Evolutionary conservation across 2,113 vertebrate species (phyloP), one percentile per base, ranked within the genome.

Genomic region (Halcyon malimbica): DNA sequence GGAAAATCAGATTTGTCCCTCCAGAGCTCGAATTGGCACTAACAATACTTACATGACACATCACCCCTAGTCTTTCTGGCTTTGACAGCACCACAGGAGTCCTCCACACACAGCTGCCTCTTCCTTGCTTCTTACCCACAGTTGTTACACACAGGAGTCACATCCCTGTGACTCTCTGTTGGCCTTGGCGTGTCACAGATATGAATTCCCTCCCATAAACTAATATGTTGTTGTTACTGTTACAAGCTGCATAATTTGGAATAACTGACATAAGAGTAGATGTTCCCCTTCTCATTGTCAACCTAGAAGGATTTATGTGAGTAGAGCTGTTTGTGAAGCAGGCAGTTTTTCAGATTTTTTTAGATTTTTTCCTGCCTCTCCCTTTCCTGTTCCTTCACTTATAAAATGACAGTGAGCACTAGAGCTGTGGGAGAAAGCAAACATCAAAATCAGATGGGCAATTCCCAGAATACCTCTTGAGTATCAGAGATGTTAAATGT

Each of bases 161-260:
- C 31, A 28, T 5, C 51, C 31, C 74, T 25, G 41, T 15, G 50
- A 54, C 56, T 33, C 71, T 35, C 67, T 44, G n/a, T 19, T 63
- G 62, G 41, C 60, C 60, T 54, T 13, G 13, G 41, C 17, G 9
- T 2, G 37, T 13, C 46, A 24, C n/a, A 89, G 64, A 13, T 4
- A 10, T 0, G 1, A 81, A 15, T 8, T 75, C 65, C 15, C 19
- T 63, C 53, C 16, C 64, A 29, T 19, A 35, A 57, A 51, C 35
- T 3, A 20, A 7, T n/a, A 14, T 0, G 1, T 17, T 39, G 67
- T 37, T 85, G 35, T 23, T 54, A 23, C 48, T 53, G 2, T n/a
- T 60, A 4, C 1, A 65, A 48, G 6, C 44, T 85, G 39, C 16
- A 26, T 44, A 7, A 71, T 59, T 63, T 81, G 51, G 37, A 74